Evolutionary conservation across 2,113 vertebrate genomes (phyloP), one percentile per base, ranked within the genome.

Genomic region (Sisor rabdophorus): DNA sequence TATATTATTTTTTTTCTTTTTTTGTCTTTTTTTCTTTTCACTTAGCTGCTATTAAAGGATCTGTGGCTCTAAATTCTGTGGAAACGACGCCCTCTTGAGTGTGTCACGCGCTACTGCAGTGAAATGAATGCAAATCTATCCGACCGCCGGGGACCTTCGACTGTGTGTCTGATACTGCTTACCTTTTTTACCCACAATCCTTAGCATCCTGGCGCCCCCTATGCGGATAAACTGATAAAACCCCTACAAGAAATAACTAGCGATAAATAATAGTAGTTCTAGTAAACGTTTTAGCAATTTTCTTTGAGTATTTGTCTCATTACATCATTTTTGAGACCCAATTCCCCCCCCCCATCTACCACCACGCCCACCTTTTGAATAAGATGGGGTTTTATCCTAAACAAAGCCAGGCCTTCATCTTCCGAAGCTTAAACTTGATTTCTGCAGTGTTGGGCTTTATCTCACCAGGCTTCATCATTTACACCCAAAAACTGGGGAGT

Each of bases 71-170:
- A 9, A 55, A 48, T 47, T 73, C 75, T 24, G 44, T 61, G 52
- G 32, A 54, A 72, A 82, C 77, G 72, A 73, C 75, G 65, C 61
- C 56, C 36, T 44, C 63, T 40, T 70, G 73, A 28, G 56, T 55
- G 53, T 12, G 20, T 58, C 73, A 40, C 68, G 36, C 59, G 64
- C 76, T 79, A 71, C 80, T 75, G 76, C 70, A 61, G 61, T n/a
- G 20, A 47, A 32, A 55, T 59, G 22, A n/a, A 13, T 30, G 8
- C 17, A 24, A 44, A 26, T 40, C 3, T 44, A n/a, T 26, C 44
- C 44, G 16, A 1, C 56, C 24, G 9, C 13, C 26, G 4, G 22
- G 3, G 10, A 28, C 11, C 16, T 7, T 69, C 47, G 28, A 16
- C 16, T 30, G 40, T 52, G 16, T 47, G 17, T 16, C 15, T 52